Conservation (phyloP, 2,888 invertebrate genomes). For the Pimpla rufipes region DNA sequence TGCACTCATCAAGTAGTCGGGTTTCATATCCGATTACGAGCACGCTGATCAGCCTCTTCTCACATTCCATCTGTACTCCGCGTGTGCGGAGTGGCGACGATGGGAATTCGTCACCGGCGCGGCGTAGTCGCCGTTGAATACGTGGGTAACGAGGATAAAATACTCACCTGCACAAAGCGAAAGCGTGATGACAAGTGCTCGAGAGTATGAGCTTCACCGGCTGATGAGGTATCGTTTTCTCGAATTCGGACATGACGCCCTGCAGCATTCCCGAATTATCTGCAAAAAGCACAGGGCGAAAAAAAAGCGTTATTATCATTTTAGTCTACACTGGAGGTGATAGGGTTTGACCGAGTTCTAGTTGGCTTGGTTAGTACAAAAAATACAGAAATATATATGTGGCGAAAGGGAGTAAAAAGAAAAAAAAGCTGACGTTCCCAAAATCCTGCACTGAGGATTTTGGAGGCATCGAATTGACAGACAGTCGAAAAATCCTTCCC, state of each 20-base stretch:
- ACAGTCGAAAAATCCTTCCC: too few species aligned
- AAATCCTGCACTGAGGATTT: too few species aligned
- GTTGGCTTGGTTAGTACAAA: too few species aligned
- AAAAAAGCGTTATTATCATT: conserved; percentile 1
- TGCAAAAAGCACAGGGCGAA: conserved; percentile 52
- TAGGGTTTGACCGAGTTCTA: background rate
- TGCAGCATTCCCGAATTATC: conserved; percentile 67
- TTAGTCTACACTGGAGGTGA: background rate
- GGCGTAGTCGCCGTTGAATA: conserved; percentile 8
- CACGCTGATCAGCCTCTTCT: conserved; percentile 13
- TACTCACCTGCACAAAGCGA: conserved; percentile 83
- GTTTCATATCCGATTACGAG: conserved; percentile 33
- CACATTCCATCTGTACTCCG: background rate
- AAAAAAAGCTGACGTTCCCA: too few species aligned
- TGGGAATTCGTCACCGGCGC: background rate
- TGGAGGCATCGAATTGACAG: too few species aligned
- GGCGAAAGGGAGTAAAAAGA: too few species aligned
- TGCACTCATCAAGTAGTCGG: background rate
- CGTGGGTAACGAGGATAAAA: conserved; percentile 38
- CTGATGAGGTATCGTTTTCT: conserved; percentile 86
- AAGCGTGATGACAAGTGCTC: conserved; percentile 95
- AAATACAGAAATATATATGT: too few species aligned
- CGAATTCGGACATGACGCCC: conserved; percentile 83
- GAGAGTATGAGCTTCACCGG: conserved; percentile 90
- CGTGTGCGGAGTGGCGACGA: background rate